Evolutionary conservation across 2,113 vertebrate species (phyloP).

Genomic region (Aptenodytes patagonicus): DNA sequence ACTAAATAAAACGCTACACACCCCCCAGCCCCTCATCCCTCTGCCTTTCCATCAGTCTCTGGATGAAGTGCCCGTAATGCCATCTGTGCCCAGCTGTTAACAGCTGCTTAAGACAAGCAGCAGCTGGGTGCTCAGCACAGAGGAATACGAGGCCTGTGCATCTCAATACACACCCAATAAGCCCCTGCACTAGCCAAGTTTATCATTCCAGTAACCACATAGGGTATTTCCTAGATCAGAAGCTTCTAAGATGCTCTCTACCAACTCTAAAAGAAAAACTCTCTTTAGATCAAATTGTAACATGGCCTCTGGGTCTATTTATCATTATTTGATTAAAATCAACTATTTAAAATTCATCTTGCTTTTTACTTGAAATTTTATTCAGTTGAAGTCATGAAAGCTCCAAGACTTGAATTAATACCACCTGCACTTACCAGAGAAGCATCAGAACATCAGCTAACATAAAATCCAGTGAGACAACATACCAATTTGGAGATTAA

Average conservation of each 20-base stretch:
- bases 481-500: not conserved
- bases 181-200: not conserved
- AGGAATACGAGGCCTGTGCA: not conserved
- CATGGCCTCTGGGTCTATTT: not conserved
- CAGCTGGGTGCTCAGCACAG: not conserved
- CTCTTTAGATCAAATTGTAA: not conserved
- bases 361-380: not conserved
- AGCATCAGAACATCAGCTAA: not conserved
- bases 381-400: not conserved
- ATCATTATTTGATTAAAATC: not conserved
- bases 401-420: not conserved
- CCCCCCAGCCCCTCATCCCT: fast-evolving
- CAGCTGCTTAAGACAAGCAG: not conserved
- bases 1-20: not conserved
- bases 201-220: not conserved
- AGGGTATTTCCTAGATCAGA: not conserved
- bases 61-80: not conserved
- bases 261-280: not conserved
- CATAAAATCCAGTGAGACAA: not conserved
- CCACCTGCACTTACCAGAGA: not conserved
- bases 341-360: not conserved
- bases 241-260: not conserved
- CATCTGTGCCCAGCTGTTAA: not conserved
- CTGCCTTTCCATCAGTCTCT: not conserved
- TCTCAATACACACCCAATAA: not conserved